phyloP scores from a whole-genome alignment of 2,113 vertebrate species.

The Sander lucioperca region DNA sequence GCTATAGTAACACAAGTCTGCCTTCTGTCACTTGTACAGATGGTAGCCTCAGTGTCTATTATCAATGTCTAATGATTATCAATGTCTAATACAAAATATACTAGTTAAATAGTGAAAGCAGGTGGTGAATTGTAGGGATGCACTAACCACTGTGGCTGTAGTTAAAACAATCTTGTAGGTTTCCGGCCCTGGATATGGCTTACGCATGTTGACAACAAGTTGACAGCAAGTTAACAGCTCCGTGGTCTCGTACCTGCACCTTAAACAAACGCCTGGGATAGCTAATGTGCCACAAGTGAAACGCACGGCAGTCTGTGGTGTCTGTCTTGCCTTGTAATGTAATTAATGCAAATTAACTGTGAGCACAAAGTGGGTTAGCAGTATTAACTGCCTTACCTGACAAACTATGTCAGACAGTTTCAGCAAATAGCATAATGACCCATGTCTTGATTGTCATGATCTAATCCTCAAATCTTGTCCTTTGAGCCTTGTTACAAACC shows the following conservation, averaged over 20 bases:
- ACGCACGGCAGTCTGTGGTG: background rate
- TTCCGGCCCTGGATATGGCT: background rate
- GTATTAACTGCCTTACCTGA: background rate
- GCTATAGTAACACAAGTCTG: background rate
- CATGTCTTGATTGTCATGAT: background rate
- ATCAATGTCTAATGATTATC: too few relatives aligned
- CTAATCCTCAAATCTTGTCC: conserved; percentile 31
- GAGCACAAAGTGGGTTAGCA: background rate
- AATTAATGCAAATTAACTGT: too few relatives aligned
- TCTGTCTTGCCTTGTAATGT: background rate
- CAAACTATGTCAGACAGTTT: background rate
- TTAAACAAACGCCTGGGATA: too few relatives aligned
- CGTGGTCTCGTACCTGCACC: background rate
- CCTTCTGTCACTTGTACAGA: background rate
- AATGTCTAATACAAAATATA: background rate
- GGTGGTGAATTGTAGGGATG: background rate
- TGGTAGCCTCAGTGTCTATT: background rate
- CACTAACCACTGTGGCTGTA: background rate
- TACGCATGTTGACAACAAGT: background rate
- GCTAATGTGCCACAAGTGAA: background rate
- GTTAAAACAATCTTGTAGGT: background rate
- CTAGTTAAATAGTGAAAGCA: background rate
- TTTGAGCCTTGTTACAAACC: conserved; percentile 31
- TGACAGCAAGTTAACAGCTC: background rate
- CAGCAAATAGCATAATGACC: background rate